Base-by-base conservation (phyloP, 2,888 invertebrate species). In the Synanthedon tipuliformis region DNA sequence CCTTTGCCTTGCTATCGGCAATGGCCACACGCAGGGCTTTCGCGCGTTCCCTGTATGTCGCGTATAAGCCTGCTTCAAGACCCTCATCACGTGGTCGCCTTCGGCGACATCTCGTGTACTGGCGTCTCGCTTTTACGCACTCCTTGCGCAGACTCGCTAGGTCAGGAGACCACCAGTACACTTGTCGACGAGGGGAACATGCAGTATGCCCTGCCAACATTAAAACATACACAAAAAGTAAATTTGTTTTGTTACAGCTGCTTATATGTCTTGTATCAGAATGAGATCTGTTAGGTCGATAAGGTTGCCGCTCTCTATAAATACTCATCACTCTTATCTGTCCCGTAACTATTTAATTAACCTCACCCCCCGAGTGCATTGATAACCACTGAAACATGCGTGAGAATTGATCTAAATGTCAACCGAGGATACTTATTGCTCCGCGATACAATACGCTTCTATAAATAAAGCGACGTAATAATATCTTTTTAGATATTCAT, bases 271-370 rank as follows among this genome's bases (percentile, higher is more conserved):
- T 10, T 16, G 12, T 16, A 16, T 71, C 63, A 63, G 64, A 76
- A 81, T 83, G 79, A 73, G 81, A 82, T 82, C 71, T 64, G 62
- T 68, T 65, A 68, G 72, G 71, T 75, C 78, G 83, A 83, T 84
- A 81, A 81, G 68, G 67, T 71, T 71, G 69, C 68, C 66, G 71
- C 70, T 71, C 70, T 68, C 77, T 76, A 75, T 74, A 71, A 72
- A 76, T 75, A 80, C 79, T 70, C 75, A 73, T 75, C 75, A 71
- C 64, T 72, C 65, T 77, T 81, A 82, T 83, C 78, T 73, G 59
- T 69, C 73, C 74, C 69, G 65, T 73, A 77, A 79, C 79, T 79
- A 81, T 83, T 83, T 83, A 82, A 85, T 85, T 83, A 85, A 83
- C 80, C 78, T 70, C 75, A 69, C 73, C 69, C 64, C 63, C 62